Percentiles rank a stretch among this genome's conserved stretches.
Conservation (phyloP, 2,113 vertebrate genomes). For the Tinamus guttatus region DNA sequence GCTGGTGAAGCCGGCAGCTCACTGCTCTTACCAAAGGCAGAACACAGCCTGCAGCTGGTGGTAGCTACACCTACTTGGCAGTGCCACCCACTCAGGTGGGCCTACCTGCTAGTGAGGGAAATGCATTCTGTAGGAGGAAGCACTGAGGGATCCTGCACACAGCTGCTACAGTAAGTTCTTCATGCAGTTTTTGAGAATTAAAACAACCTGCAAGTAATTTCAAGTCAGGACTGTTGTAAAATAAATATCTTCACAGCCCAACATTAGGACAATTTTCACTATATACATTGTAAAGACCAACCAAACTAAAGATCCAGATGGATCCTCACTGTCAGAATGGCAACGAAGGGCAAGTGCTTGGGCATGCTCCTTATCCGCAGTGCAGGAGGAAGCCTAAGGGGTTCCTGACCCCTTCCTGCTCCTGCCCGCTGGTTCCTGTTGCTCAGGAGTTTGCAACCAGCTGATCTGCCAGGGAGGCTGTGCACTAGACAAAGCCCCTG, state of each 20-base stretch:
- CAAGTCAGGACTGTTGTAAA: not conserved
- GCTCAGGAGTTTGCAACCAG: not conserved
- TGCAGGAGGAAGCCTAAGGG: not conserved
- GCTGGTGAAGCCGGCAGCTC: not conserved
- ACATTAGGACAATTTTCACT: not conserved
- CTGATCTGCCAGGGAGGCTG: not conserved
- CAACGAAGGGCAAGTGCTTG: not conserved
- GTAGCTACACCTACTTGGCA: not conserved
- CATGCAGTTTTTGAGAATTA: not conserved
- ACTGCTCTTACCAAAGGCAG: not conserved
- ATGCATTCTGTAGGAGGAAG: not conserved
- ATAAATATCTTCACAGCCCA: not conserved
- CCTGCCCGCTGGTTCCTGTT: not conserved
- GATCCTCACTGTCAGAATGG: not conserved
- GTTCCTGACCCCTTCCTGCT: not conserved
- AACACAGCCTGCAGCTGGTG: not conserved
- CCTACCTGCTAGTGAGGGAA: not conserved
- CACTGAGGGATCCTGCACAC: not conserved
- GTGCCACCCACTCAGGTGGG: not conserved
- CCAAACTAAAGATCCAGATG: not conserved
- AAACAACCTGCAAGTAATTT: not conserved
- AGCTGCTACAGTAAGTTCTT: not conserved
- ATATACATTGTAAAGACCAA: not conserved
- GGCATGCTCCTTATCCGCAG: not conserved
- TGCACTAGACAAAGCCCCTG: not conserved